Percentiles rank a stretch among this genome's conserved stretches.
phyloP scores from a whole-genome alignment of 1,140 invertebrate species.

The Zaprionus tsacasi region DNA sequence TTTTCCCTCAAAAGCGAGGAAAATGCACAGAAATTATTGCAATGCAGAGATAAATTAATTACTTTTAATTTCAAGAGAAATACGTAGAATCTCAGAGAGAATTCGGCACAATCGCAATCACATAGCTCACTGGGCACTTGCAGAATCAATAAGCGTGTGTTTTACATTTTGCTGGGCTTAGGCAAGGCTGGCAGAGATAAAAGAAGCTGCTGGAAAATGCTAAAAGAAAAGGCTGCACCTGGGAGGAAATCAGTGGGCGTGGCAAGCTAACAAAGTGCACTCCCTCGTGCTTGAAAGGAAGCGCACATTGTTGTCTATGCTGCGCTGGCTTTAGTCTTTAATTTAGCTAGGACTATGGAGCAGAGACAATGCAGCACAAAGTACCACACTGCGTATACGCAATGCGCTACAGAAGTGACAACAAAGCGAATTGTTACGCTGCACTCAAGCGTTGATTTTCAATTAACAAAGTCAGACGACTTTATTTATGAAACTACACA shows the following conservation, averaged over 20 bases:
- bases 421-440: conserved; percentile 57
- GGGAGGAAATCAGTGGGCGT: not conserved
- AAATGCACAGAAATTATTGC: not conserved
- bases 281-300: conserved; percentile 72
- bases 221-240: not conserved
- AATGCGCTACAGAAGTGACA: conserved; percentile 31
- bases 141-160: conserved; percentile 60
- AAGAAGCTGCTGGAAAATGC: conserved; percentile 10
- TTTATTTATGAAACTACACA: not conserved
- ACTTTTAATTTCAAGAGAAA: not conserved
- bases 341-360: conserved; percentile 12
- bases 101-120: conserved; percentile 52
- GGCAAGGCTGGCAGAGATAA: not conserved
- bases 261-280: conserved; percentile 60
- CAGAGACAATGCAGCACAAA: conserved; percentile 39
- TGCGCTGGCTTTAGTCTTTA: conserved; percentile 19
- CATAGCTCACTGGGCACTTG: conserved; percentile 44
- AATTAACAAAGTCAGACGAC: conserved; percentile 61
- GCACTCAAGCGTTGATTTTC: conserved; percentile 57
- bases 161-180: conserved; percentile 54
- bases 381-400: conserved; percentile 54
- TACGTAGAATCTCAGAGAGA: not conserved
- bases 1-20: not conserved
- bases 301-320: conserved; percentile 46
- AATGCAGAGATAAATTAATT: conserved; percentile 6